These are phyloP conservation scores for Arothron firmamentum DNA, from an alignment of 2,113 vertebrate genomes.

Conservation along the genomic window DNA sequence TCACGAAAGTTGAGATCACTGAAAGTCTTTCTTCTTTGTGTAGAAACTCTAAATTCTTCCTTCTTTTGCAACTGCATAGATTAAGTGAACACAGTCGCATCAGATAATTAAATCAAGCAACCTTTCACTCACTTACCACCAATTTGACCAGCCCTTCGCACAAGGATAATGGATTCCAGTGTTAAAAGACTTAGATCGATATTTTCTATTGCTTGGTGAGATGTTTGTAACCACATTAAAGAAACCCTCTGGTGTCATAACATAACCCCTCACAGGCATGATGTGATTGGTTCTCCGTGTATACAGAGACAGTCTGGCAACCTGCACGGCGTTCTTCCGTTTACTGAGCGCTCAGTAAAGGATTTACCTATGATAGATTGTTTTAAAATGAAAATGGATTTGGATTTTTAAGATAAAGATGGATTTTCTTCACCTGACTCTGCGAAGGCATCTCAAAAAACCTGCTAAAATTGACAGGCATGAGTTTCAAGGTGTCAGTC, in stretches of 20 bases:
- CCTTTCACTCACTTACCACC: constrained; percentile 38
- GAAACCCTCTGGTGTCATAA: constrained; percentile 43
- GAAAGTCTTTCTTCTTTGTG: constrained; percentile 9
- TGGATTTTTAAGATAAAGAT: constrained; percentile 35
- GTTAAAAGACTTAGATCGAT: constrained; percentile 58
- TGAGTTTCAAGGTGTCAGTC: constrained; percentile 5
- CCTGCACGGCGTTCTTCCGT: constrained; percentile 24
- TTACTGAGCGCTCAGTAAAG: background rate
- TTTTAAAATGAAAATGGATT: constrained; percentile 35
- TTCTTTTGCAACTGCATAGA: constrained; percentile 16
- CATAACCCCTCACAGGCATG: constrained; percentile 44
- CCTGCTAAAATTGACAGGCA: constrained; percentile 7
- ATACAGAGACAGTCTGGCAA: constrained; percentile 16
- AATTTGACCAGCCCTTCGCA: constrained; percentile 28
- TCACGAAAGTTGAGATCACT: constrained; percentile 22
- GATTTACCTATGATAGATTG: constrained; percentile 29
- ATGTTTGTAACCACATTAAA: constrained; percentile 62
- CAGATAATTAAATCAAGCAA: constrained; percentile 55
- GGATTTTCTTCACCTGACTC: constrained; percentile 31
- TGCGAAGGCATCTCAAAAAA: constrained; percentile 12
- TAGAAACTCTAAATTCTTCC: constrained; percentile 8
- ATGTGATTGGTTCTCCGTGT: constrained; percentile 39
- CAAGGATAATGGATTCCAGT: constrained; percentile 54
- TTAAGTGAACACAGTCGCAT: constrained; percentile 26
- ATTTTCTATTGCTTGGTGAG: constrained; percentile 56